These are phyloP conservation scores for Blera fallax DNA, from an alignment of 2,888 invertebrate genomes.

Conservation along the genomic window DNA sequence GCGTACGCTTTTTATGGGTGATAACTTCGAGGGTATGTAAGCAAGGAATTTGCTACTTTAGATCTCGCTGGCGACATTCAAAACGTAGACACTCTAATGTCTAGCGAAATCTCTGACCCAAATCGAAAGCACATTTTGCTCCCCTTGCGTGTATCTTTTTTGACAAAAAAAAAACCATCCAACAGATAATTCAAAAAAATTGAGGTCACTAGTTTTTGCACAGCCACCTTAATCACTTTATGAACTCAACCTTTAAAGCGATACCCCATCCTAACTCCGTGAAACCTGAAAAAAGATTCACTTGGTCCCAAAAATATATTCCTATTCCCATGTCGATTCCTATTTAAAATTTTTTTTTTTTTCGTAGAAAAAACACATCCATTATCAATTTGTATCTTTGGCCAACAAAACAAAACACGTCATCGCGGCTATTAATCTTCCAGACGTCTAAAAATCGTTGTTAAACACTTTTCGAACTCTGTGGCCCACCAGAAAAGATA, in stretches of 20 bases:
- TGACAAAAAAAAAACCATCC: neutral
- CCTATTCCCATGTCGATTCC: neutral
- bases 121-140: neutral
- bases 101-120: too few relatives aligned
- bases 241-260: neutral
- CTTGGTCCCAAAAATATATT: neutral
- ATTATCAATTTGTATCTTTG: slow-evolving; percentile 32
- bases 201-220: neutral
- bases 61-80: too few relatives aligned
- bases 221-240: neutral
- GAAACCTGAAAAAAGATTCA: neutral
- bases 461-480: slow-evolving; percentile 63
- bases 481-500: slow-evolving; percentile 45
- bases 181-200: neutral
- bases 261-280: neutral
- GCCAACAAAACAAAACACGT: slow-evolving; percentile 49
- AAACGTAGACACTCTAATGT: too few relatives aligned
- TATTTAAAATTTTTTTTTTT: neutral
- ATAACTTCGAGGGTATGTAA: too few relatives aligned
- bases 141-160: neutral
- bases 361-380: slow-evolving; percentile 9
- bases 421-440: slow-evolving; percentile 55
- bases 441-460: slow-evolving; percentile 47
- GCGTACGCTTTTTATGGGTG: too few relatives aligned
- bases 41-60: too few relatives aligned